Conservation (phyloP, 2,888 invertebrate genomes). For the Amblyjoppa fuscipennis region DNA sequence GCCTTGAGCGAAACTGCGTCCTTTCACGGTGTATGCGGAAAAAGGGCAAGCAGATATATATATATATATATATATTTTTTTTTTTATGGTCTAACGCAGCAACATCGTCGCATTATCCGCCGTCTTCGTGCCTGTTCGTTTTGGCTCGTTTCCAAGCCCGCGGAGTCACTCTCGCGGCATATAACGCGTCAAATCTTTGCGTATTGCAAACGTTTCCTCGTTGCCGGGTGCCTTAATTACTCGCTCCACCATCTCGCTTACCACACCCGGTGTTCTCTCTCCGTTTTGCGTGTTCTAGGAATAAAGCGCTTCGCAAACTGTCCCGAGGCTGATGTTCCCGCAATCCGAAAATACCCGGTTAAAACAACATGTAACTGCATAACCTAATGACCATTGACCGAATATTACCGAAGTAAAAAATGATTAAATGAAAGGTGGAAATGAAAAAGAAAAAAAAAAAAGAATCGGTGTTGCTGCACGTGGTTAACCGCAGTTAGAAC, state of each 20-base stretch:
- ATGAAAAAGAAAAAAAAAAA: neutral
- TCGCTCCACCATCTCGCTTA: slow-evolving; percentile 52
- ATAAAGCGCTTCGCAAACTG: slow-evolving; percentile 22
- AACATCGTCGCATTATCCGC: slow-evolving; percentile 14
- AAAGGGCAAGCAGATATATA: neutral
- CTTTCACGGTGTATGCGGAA: neutral
- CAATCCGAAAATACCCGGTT: slow-evolving; percentile 4
- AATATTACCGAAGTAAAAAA: neutral
- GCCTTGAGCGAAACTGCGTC: slow-evolving; percentile 1
- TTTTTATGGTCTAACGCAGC: slow-evolving; percentile 4
- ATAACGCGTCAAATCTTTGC: slow-evolving; percentile 34
- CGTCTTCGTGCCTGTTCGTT: neutral
- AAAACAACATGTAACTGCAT: neutral
- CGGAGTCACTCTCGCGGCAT: slow-evolving; percentile 22
- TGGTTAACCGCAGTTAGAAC: slow-evolving; percentile 77
- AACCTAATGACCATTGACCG: slow-evolving; percentile 1
- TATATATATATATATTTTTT: too few relatives aligned
- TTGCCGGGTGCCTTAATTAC: slow-evolving; percentile 60
- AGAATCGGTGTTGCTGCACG: slow-evolving; percentile 66
- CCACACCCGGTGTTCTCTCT: slow-evolving; percentile 5
- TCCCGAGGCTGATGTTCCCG: slow-evolving; percentile 4
- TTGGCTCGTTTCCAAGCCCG: slow-evolving; percentile 55
- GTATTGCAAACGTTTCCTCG: slow-evolving; percentile 50
- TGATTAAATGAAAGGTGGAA: neutral
- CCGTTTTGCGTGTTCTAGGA: slow-evolving; percentile 42